Evolutionary conservation across 2,888 invertebrate genomes (phyloP).

Genomic region (Therioaphis trifolii): DNA sequence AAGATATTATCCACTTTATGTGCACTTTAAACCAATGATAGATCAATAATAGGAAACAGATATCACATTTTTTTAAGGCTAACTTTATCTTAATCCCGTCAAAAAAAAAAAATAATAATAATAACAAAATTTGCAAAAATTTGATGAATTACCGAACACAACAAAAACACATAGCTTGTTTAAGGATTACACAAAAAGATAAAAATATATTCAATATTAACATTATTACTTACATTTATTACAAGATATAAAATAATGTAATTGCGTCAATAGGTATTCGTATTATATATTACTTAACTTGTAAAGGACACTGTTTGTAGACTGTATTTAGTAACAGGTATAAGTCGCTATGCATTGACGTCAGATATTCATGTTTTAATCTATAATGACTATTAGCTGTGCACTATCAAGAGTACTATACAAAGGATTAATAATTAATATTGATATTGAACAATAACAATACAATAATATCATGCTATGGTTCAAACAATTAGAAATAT

Average conservation of each 20-base stretch:
- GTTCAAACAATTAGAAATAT: too few relatives aligned
- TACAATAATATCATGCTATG: too few relatives aligned
- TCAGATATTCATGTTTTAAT: not conserved
- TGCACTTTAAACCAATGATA: not conserved
- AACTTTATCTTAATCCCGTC: not conserved
- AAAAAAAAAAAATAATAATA: not conserved
- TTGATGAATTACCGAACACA: not conserved
- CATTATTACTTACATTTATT: not conserved
- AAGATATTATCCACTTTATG: not conserved
- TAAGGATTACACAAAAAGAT: not conserved
- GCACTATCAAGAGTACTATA: not conserved
- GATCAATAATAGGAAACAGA: not conserved
- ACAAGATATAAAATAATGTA: not conserved
- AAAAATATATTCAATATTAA: not conserved
- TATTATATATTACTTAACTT: not conserved
- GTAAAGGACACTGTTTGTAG: not conserved
- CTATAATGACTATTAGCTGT: not conserved
- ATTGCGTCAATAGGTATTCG: not conserved
- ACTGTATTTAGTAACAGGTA: not conserved
- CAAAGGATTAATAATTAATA: too few relatives aligned
- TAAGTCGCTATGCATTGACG: conserved; percentile 26
- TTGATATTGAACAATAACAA: too few relatives aligned
- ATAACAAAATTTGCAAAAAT: not conserved
- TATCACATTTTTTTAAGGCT: too few relatives aligned
- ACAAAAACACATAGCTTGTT: not conserved